Percentiles rank a stretch among this genome's conserved stretches.
phyloP scores from a whole-genome alignment of 2,888 invertebrate genomes.

The Protonemura montana region DNA sequence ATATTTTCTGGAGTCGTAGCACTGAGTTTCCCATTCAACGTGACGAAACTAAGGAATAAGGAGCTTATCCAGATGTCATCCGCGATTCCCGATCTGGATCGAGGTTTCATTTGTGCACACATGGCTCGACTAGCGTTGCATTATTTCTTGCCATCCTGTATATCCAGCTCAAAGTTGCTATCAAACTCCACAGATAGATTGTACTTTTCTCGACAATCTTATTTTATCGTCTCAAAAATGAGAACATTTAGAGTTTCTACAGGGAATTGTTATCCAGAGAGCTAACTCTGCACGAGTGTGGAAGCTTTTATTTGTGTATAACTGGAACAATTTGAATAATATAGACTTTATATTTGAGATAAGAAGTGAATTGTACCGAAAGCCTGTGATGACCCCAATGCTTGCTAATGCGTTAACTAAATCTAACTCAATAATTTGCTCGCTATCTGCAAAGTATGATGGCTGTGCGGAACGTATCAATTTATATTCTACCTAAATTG shows the following conservation, averaged over 20 bases:
- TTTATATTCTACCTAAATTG: background rate
- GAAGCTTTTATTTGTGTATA: background rate
- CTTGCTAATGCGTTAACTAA: conserved; percentile 7
- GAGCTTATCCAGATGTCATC: background rate
- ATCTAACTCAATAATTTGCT: background rate
- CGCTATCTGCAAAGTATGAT: background rate
- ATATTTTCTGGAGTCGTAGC: too few species aligned
- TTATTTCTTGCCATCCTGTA: background rate
- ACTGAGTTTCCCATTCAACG: background rate
- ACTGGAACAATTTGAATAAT: background rate
- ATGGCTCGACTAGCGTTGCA: background rate
- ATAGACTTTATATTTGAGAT: background rate
- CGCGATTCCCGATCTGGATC: background rate
- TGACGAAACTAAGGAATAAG: background rate
- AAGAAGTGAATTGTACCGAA: background rate
- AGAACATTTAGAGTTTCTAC: conserved; percentile 28
- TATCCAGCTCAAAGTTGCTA: background rate
- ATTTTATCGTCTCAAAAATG: conserved; percentile 37
- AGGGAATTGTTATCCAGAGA: conserved; percentile 24
- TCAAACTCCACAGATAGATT: conserved; percentile 9
- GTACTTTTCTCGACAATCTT: conserved; percentile 14
- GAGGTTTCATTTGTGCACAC: background rate
- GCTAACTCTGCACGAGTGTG: background rate
- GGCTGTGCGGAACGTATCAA: background rate
- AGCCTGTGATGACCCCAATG: conserved; percentile 2